Evolutionary conservation across 2,888 invertebrate species (phyloP), one percentile per base, ranked within the genome.

Genomic region (Oeneis ivallda): DNA sequence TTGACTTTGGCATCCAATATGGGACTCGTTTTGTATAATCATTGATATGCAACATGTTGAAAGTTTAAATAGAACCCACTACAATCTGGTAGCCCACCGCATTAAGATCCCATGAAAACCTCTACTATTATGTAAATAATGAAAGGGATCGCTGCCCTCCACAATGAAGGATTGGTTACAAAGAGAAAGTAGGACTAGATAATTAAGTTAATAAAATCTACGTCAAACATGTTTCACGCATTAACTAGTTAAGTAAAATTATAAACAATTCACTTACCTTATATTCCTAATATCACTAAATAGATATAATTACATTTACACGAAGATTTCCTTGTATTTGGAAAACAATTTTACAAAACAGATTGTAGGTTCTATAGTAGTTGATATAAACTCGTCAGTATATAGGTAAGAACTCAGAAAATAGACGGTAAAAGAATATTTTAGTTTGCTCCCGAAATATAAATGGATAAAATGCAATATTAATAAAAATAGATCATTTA

Each of bases 381-480:
- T 54, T 19, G 19, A 41, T 56, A 41, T 41, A 56, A 56, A 56
- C 15, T 17, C 56, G 7, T 41, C 56, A 41, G 17, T 41, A 17
- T 39, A 56, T 54, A 54, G n/a, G n/a, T 53, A 45, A 61, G 34
- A 62, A 62, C 43, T 9, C 19, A 41, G 15, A 67, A 64, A 58
- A 61, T 49, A 56, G 39, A 39, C 34, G 15, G 32, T 56, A 56
- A 53, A 17, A 41, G 26, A 56, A 53, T 45, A 59, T 34, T 19
- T 39, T 61, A 49, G 11, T 41, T 65, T 65, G 41, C 41, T 61
- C 43, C 56, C 61, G 54, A 50, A 61, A 65, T 43, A 56, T 47
- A 56, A 62, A n/a, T 26, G 41, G 54, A 13, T 53, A 60, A 6
- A 45, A 26, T 50, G n/a, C 8, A n/a, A 62, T 54, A 62, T 53